Percentiles rank a stretch among this genome's conserved stretches.
phyloP scores from a whole-genome alignment of 2,888 invertebrate species.

The Tridacna crocea region DNA sequence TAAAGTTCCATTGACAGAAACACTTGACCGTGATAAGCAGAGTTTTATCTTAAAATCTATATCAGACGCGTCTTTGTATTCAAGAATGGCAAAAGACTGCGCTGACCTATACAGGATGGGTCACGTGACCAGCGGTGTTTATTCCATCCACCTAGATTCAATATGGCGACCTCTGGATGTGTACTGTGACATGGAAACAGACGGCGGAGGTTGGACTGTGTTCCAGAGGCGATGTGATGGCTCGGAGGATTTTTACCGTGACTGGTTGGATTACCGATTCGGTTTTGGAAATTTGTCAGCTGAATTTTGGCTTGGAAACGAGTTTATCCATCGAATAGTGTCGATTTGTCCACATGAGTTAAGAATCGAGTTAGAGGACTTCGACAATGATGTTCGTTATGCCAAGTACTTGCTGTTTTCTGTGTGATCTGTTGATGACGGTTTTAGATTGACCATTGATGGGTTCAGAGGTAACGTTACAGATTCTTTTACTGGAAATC shows the following conservation, averaged over 20 bases:
- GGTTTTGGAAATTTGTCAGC: conserved; percentile 38
- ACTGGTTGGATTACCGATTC: conserved; percentile 43
- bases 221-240: conserved; percentile 49
- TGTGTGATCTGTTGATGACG: conserved; percentile 33
- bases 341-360: conserved; percentile 51
- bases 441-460: conserved; percentile 41
- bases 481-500: neutral
- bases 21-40: neutral
- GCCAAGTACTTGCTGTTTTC: conserved; percentile 59
- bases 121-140: conserved; percentile 25
- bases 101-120: neutral
- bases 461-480: conserved; percentile 56
- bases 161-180: conserved; percentile 38
- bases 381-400: conserved; percentile 47
- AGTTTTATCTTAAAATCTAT: neutral
- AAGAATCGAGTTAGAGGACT: conserved; percentile 58
- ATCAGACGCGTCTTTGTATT: neutral
- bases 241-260: conserved; percentile 38
- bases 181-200: conserved; percentile 39
- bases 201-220: conserved; percentile 64
- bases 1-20: neutral
- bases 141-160: conserved; percentile 24
- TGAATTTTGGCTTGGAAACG: conserved; percentile 56
- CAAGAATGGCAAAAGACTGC: neutral
- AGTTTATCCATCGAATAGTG: conserved; percentile 49